Percentiles rank a stretch among this genome's conserved stretches.
phyloP scores from a whole-genome alignment of 2,888 invertebrate genomes.

The Clepsis dumicolana region DNA sequence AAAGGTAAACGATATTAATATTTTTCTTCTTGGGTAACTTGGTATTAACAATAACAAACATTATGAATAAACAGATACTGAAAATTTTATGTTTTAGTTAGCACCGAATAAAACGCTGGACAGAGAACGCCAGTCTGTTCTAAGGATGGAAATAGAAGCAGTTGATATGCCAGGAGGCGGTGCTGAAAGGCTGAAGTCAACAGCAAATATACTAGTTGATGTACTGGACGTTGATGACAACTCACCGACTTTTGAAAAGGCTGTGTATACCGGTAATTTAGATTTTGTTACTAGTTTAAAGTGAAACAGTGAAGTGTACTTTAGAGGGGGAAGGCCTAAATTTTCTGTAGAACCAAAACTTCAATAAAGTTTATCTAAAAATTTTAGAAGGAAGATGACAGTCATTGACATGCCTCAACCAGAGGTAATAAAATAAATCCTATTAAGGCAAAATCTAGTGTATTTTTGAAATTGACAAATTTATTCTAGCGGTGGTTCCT shows the following conservation, averaged over 20 bases:
- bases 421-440: no score
- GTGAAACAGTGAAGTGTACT: background rate
- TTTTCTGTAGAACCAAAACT: no score
- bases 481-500: conserved; percentile 88
- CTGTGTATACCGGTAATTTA: conserved; percentile 83
- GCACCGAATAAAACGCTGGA: conserved; percentile 89
- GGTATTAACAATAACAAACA: no score
- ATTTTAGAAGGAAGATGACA: no score
- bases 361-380: no score
- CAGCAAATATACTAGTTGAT: conserved; percentile 88
- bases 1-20: conserved; percentile 69
- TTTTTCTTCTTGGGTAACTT: no score
- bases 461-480: background rate
- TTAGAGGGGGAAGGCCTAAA: background rate
- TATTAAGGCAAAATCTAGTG: background rate
- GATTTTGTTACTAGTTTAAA: background rate
- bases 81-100: conserved; percentile 65
- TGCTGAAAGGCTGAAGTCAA: conserved; percentile 88
- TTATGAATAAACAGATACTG: no score
- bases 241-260: conserved; percentile 88
- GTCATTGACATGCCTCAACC: no score
- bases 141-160: conserved; percentile 90
- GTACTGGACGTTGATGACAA: conserved; percentile 93
- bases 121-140: conserved; percentile 89
- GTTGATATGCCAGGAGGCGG: conserved; percentile 91